phyloP scores from a whole-genome alignment of 92 coral and sea anemone genomes.

The Zoanthus sansibaricus region DNA sequence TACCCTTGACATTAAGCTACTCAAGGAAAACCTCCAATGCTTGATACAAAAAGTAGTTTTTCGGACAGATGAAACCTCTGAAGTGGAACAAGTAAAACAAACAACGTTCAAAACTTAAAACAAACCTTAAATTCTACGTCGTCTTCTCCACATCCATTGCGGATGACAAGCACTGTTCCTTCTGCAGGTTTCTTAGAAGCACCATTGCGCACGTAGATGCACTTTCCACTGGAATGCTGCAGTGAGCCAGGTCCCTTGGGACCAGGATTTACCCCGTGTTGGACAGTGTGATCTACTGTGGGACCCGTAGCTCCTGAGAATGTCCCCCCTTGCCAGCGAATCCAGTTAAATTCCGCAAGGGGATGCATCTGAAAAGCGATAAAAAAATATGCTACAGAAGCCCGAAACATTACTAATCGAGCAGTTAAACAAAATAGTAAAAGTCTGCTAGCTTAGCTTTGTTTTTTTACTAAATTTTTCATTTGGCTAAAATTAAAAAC shows the following conservation, averaged over 20 bases:
- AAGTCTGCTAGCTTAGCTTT: no score
- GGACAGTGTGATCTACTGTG: conserved; percentile 82
- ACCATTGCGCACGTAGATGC: conserved; percentile 77
- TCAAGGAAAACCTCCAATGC: no score
- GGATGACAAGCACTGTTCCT: conserved; percentile 77
- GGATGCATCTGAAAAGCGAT: conserved; percentile 19
- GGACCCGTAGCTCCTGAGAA: conserved; percentile 89
- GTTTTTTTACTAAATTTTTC: no score
- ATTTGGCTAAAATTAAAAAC: no score
- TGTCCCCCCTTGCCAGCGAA: conserved; percentile 89
- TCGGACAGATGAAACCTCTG: no score
- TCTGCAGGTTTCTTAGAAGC: conserved; percentile 65
- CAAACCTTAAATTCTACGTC: conserved; percentile 79
- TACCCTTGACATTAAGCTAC: no score
- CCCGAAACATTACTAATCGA: no score
- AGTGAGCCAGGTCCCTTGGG: conserved; percentile 93
- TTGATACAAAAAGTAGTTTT: no score
- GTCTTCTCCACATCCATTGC: conserved; percentile 81
- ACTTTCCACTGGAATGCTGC: conserved; percentile 81
- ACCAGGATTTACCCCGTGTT: conserved; percentile 78
- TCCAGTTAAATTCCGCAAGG: conserved; percentile 84
- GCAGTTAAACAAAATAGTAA: no score
- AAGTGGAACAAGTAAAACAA: no score
- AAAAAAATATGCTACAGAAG: no score
- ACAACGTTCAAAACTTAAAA: background rate